phyloP scores from a whole-genome alignment of 2,797 vertebrate species.

The Brachyalestes nurse region DNA sequence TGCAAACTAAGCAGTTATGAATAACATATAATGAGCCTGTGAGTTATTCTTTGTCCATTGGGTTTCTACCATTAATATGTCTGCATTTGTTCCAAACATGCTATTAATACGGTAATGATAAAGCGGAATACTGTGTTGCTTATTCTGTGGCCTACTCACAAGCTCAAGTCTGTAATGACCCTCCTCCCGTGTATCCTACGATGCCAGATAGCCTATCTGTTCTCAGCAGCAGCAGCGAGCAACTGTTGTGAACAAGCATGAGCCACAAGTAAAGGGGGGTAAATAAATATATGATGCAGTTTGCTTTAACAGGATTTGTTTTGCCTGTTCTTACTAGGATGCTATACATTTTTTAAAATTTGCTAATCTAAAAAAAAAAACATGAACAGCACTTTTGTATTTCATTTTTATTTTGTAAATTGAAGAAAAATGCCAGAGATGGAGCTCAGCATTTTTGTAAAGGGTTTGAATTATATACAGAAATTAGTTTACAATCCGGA shows the following conservation, averaged over 20 bases:
- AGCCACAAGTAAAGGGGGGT: not conserved
- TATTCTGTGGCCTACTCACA: not conserved
- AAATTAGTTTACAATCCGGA: no score
- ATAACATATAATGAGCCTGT: not conserved
- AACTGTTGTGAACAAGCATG: not conserved
- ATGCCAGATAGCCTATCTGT: constrained; percentile 14
- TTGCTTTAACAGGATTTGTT: not conserved
- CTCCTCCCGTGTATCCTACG: not conserved
- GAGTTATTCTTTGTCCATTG: not conserved
- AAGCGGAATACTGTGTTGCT: not conserved
- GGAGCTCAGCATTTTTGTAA: not conserved
- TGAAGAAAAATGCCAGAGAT: not conserved
- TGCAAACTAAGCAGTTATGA: not conserved
- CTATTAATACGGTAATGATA: not conserved
- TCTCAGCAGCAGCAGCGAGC: constrained; percentile 24
- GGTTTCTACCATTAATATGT: not conserved
- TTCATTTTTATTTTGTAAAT: not conserved
- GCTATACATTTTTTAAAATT: no score
- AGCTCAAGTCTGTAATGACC: not conserved
- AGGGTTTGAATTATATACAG: not conserved
- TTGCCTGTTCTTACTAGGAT: not conserved
- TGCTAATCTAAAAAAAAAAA: not conserved
- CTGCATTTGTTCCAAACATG: not conserved
- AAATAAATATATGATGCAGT: not conserved
- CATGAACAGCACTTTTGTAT: not conserved